Conservation (phyloP, 2,113 vertebrate species). For the Mesoclemmys tuberculata region DNA sequence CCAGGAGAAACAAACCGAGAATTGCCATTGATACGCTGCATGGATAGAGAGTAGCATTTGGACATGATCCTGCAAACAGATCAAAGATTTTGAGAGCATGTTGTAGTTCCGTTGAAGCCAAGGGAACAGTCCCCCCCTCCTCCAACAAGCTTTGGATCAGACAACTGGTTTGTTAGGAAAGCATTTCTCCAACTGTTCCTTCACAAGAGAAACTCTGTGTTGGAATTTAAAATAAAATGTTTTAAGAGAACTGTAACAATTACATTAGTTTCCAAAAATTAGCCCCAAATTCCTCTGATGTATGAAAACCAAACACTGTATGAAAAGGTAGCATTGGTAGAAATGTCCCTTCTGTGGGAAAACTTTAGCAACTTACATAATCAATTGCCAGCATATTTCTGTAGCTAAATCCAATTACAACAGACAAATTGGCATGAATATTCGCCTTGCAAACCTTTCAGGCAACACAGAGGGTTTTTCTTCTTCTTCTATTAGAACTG, state of each 20-base stretch:
- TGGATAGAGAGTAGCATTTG: background rate
- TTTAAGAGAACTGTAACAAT: background rate
- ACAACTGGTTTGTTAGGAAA: constrained; percentile 16
- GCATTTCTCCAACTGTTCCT: constrained; percentile 13
- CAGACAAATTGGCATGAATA: constrained; percentile 50
- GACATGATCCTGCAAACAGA: background rate
- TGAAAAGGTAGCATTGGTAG: background rate
- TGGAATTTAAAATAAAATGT: constrained; percentile 40
- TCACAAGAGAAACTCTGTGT: constrained; percentile 7
- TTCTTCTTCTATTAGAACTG: background rate
- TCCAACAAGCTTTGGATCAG: background rate
- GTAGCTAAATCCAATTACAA: constrained; percentile 47
- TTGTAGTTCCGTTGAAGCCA: background rate
- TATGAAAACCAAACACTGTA: background rate
- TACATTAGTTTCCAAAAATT: constrained; percentile 13
- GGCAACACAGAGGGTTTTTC: constrained; percentile 27
- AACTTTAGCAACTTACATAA: background rate
- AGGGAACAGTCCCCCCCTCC: background rate
- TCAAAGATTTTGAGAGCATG: background rate
- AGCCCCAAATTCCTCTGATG: background rate
- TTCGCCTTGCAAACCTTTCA: background rate
- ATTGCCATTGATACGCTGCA: background rate
- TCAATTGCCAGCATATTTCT: constrained; percentile 7
- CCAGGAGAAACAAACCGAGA: background rate
- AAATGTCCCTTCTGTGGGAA: background rate